Evolutionary conservation across 2,113 vertebrate species (phyloP).

Genomic region (Hippocampus mohnikei): DNA sequence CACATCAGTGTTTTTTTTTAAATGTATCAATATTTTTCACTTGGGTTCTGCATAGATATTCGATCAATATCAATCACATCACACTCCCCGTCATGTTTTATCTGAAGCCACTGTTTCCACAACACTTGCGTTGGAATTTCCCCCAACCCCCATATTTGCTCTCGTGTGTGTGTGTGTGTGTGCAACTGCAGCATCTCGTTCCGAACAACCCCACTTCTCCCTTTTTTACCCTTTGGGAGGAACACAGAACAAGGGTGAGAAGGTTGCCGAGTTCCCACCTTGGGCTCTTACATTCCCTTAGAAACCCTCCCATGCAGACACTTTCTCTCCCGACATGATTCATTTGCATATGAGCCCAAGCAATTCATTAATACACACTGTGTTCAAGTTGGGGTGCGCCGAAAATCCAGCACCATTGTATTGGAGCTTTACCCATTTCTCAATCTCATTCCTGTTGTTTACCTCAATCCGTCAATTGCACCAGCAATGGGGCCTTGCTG

Average conservation of each 20-base stretch:
- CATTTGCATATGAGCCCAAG: conserved; percentile 57
- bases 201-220: conserved; percentile 47
- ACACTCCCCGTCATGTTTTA: conserved; percentile 40
- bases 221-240: conserved; percentile 44
- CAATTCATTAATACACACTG: conserved; percentile 62
- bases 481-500: conserved; percentile 56
- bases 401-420: conserved; percentile 37
- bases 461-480: conserved; percentile 49
- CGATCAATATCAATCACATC: conserved; percentile 30
- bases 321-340: conserved; percentile 36
- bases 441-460: conserved; percentile 43
- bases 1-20: conserved; percentile 30
- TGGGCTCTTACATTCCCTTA: conserved; percentile 50
- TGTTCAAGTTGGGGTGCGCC: conserved; percentile 45
- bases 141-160: conserved; percentile 47
- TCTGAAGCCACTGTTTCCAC: conserved; percentile 52
- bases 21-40: conserved; percentile 45
- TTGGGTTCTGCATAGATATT: conserved; percentile 22
- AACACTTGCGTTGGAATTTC: conserved; percentile 49
- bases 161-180: conserved; percentile 23
- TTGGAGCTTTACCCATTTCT: conserved; percentile 33
- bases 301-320: conserved; percentile 45
- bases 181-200: conserved; percentile 46
- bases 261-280: conserved; percentile 77
- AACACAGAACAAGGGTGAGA: conserved; percentile 68